phyloP scores from a whole-genome alignment of 2,113 vertebrate genomes.

The Ovis canadensis region DNA sequence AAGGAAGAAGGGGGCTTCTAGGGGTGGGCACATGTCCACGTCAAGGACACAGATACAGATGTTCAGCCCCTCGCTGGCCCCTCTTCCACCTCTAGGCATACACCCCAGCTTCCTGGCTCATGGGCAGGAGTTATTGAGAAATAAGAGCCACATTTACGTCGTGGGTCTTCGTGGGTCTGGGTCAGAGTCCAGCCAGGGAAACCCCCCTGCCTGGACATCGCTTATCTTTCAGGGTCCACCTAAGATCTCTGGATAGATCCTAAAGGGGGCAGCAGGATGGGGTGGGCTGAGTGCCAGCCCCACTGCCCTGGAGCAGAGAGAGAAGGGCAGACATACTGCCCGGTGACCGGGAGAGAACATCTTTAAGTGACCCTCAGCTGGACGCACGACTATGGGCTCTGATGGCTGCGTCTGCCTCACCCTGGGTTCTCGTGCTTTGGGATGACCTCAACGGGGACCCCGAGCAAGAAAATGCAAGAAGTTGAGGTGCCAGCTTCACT shows the following conservation, averaged over 20 bases:
- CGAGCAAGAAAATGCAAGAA: neutral
- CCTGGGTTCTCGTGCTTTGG: neutral
- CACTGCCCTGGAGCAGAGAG: rapidly evolving
- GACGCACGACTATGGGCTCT: rapidly evolving
- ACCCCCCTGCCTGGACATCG: neutral
- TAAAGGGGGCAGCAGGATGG: neutral
- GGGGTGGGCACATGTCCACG: too few relatives aligned
- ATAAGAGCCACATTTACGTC: neutral
- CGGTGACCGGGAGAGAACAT: rapidly evolving
- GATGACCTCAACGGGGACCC: rapidly evolving
- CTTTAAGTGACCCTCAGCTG: neutral
- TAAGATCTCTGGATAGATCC: neutral
- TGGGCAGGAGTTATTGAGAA: neutral
- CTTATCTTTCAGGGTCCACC: too few relatives aligned
- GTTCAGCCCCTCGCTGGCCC: neutral
- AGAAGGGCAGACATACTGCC: neutral
- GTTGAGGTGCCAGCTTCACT: neutral
- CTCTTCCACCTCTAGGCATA: neutral
- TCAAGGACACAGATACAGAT: neutral
- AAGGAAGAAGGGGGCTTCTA: neutral
- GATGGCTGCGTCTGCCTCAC: rapidly evolving
- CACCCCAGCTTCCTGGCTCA: neutral
- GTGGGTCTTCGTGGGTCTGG: neutral
- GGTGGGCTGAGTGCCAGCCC: neutral
- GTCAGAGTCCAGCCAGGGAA: neutral